Base-by-base conservation (phyloP, 92 coral and sea anemone species). In the Siderastrea siderea region DNA sequence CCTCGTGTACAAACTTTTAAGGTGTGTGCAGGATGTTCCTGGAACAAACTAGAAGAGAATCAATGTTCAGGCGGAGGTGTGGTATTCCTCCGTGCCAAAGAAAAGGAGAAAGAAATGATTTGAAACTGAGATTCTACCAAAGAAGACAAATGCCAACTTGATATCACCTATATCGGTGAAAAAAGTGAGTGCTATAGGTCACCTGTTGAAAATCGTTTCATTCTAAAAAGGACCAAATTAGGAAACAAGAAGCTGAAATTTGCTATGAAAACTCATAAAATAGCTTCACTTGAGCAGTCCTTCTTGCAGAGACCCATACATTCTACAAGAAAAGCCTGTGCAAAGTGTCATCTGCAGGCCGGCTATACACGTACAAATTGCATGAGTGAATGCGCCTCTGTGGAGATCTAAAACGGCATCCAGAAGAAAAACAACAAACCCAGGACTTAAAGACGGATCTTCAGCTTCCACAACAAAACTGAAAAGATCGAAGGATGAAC, bases 361-460 rank as follows among this genome's bases (percentile, higher is more conserved):
- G 84, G 92, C 50, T 90, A 89, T 68, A 83, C 84, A 16, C 83
- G 80, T 14, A 60, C 90, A 43, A 89, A 84, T 71, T 84, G 90
- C 68, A 49, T 59, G 15, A 75, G 47, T 60, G 80, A 75, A 82
- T 48, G 61, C 59, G 89, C 55, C 83, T 81, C 4, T 89, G 89
- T 83, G 89, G 93, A 14, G 92, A 82, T 67, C 5, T 88, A 10
- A 88, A 88, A 69, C 51, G 89, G 15, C 93, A 89, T 68, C 93
- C 84, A 2, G 91, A 87, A 58, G 88, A 91, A 71, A 91, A 87
- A 83, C 14, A 79, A 75, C 83, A 87, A 82, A 80, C 76, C 59
- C 76, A 90, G 49, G 82, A 90, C 87, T 79, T 80, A 46, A 84
- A 90, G 47, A 77, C 90, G 19, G 89, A 80, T 65, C 77, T 81